Conservation (phyloP, 2,888 invertebrate genomes). For the Eupithecia dodoneata region DNA sequence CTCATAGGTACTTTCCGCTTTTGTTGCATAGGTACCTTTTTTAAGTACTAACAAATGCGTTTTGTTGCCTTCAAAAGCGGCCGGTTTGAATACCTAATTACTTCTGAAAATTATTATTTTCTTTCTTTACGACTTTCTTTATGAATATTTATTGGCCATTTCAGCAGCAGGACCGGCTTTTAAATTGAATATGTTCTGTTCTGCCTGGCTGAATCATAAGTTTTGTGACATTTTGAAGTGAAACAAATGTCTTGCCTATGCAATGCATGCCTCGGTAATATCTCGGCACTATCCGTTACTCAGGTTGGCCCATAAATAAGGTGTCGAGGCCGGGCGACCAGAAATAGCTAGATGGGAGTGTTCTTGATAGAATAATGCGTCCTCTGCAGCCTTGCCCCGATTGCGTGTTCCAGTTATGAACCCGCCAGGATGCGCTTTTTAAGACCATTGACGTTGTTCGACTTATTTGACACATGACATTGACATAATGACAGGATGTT, state of each 20-base stretch:
- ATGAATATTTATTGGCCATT: not conserved
- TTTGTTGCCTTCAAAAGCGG: conserved; percentile 27
- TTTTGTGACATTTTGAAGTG: conserved; percentile 6
- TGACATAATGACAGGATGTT: conserved; percentile 29
- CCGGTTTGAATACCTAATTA: conserved; percentile 5
- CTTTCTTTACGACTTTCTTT: not conserved
- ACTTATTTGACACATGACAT: conserved; percentile 32
- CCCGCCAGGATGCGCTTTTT: conserved; percentile 73
- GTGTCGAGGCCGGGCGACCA: conserved; percentile 57
- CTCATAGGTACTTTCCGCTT: not conserved
- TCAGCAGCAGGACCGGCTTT: not conserved
- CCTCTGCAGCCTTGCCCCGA: conserved; percentile 75
- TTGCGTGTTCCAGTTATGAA: conserved; percentile 70
- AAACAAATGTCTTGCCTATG: conserved; percentile 16
- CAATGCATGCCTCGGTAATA: conserved; percentile 19
- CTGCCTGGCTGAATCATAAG: not conserved
- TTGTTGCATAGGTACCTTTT: not conserved
- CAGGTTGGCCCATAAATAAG: conserved; percentile 54
- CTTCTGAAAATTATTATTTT: not conserved
- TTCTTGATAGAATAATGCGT: conserved; percentile 80
- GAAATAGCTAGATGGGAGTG: conserved; percentile 63
- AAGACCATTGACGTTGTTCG: conserved; percentile 43
- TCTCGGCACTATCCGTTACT: conserved; percentile 33
- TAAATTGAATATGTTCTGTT: not conserved
- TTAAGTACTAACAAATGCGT: not conserved